Conservation (phyloP, 2,888 invertebrate genomes). For the Trichopoda pennipes region DNA sequence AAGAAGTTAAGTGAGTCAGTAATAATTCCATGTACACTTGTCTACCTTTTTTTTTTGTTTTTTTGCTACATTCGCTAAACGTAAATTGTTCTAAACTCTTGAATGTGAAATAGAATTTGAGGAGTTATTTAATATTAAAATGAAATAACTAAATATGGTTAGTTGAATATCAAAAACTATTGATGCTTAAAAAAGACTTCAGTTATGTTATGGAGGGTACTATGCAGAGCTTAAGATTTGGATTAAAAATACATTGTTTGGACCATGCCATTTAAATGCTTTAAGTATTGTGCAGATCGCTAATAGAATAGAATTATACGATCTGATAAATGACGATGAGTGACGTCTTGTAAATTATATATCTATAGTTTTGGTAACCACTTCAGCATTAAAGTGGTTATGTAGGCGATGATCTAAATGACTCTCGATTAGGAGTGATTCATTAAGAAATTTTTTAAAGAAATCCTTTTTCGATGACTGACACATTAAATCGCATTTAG, state of each 20-base stretch:
- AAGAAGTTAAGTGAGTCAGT: conserved; percentile 56
- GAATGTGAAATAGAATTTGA: conserved; percentile 41
- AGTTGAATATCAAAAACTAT: not conserved
- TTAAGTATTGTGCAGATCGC: too few relatives aligned
- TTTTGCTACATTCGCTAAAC: not conserved
- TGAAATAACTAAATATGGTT: not conserved
- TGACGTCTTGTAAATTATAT: conserved; percentile 98
- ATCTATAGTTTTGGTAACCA: conserved; percentile 99
- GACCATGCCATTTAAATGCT: too few relatives aligned
- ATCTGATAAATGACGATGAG: conserved; percentile 98
- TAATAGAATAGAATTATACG: too few relatives aligned
- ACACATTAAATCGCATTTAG: conserved; percentile 97
- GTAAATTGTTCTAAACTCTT: conserved; percentile 44
- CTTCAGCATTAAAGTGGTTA: conserved; percentile 99
- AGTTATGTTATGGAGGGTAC: too few relatives aligned
- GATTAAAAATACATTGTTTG: too few relatives aligned
- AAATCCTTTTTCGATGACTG: conserved; percentile 99
- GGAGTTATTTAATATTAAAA: not conserved
- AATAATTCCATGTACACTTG: conserved; percentile 42
- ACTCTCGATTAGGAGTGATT: conserved; percentile 97
- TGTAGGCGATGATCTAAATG: conserved; percentile 98
- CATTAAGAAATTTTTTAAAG: conserved; percentile 98
- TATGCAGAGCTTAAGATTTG: too few relatives aligned
- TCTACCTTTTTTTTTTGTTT: not conserved
- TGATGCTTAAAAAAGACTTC: not conserved